Base-by-base conservation (phyloP, 2,888 invertebrate genomes). In the Habrosyne pyritoides region DNA sequence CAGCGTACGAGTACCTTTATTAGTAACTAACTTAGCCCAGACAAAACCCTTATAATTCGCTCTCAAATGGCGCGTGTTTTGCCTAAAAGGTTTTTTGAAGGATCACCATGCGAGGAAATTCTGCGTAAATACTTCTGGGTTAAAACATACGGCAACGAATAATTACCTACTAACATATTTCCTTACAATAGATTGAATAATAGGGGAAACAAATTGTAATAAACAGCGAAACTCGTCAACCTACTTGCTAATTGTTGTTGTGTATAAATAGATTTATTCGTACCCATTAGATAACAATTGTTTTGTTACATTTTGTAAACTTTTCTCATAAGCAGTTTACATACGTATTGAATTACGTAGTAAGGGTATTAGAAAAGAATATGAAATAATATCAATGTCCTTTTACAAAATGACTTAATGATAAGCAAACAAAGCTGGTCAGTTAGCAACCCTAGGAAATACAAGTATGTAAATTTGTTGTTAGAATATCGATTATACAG, bases 11-110 rank as follows among this genome's bases (percentile, higher is more conserved):
- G 36, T 36, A 42, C 42, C 18, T 2, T 2, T 42, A 42, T 42
- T 18, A 42, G 18, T 42, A 42, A 42, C 42, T 2, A 18, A 8
- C 42, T 42, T 42, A n/a, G n/a, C 42, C 42, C 18, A 42, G 42
- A n/a, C 42, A 42, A 42, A 42, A 42, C 42, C 42, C 42, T 42
- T 18, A 42, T 42, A 42, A 42, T 42, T 42, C 42, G 18, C 42
- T 42, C 8, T 42, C 6, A 42, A 18, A 42, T 1, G 18, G 7
- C 36, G 18, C 42, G 18, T 18, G 42, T 42, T 42, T 42, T 1
- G 42, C 14, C 24, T 42, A 42, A 42, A 42, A 42, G 18, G 42
- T 18, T 42, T 42, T 42, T n/a, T 42, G 42, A 42, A 18, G 42
- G 42, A 42, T 18, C 42, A 18, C 18, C 14, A 42, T n/a, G 12